Percentiles rank a stretch among this genome's conserved stretches.
Conservation (phyloP, 2,797 vertebrate genomes). For the Betta splendens region DNA sequence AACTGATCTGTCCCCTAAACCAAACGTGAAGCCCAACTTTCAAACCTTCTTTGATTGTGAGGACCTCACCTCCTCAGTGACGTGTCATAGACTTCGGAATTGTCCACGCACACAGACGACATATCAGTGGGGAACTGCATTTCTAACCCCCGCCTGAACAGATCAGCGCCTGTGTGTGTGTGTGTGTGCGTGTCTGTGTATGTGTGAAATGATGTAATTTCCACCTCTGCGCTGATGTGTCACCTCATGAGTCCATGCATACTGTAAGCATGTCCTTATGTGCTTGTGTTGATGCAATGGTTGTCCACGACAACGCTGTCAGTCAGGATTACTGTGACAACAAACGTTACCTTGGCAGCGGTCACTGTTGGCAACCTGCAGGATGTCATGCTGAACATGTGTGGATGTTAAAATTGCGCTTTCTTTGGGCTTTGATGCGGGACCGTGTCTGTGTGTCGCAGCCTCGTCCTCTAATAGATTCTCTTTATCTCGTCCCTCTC, state of each 20-base stretch:
- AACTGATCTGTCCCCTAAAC: no score
- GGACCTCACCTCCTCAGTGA: no score
- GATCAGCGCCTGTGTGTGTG: no score
- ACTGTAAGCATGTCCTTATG: slow-evolving; percentile 10
- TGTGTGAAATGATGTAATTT: slow-evolving; percentile 43
- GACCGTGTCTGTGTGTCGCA: slow-evolving; percentile 25
- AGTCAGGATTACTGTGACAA: slow-evolving; percentile 65
- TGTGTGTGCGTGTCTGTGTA: slow-evolving; percentile 13
- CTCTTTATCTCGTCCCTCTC: slow-evolving; percentile 65
- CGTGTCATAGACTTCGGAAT: no score
- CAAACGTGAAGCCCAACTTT: no score
- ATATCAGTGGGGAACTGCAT: no score
- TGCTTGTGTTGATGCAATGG: not conserved
- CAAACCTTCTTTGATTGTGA: no score
- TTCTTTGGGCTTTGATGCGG: slow-evolving; percentile 19
- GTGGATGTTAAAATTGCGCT: slow-evolving; percentile 16
- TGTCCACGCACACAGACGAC: no score
- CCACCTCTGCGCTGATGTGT: slow-evolving; percentile 13
- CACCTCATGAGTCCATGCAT: slow-evolving; percentile 8
- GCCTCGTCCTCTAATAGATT: slow-evolving; percentile 59
- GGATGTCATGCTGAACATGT: slow-evolving; percentile 17
- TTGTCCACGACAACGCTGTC: slow-evolving; percentile 43
- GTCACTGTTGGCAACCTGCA: slow-evolving; percentile 41
- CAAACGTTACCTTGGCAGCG: slow-evolving; percentile 54
- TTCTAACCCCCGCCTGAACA: no score